Conservation (phyloP, 1,140 invertebrate species). For the Hormaphis cornu region DNA sequence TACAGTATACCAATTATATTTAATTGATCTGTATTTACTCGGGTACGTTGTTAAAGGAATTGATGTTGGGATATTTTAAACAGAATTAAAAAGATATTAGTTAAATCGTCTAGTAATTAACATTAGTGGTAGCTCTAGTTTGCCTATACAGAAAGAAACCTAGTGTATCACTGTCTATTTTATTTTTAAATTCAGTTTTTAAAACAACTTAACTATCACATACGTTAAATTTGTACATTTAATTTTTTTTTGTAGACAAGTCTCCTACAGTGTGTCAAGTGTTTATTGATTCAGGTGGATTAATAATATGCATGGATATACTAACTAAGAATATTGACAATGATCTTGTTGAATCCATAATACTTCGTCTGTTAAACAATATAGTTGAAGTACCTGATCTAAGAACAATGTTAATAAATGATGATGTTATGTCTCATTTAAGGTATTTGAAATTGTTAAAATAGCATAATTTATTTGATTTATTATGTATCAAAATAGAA, state of each 20-base stretch:
- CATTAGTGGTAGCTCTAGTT: too few relatives aligned
- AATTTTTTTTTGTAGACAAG: slow-evolving; percentile 47
- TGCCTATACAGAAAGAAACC: too few relatives aligned
- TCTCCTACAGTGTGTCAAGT: slow-evolving; percentile 62
- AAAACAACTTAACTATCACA: not conserved
- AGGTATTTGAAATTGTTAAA: not conserved
- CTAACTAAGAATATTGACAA: slow-evolving; percentile 55
- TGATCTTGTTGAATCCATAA: slow-evolving; percentile 66
- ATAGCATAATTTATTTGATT: not conserved
- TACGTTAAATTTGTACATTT: not conserved
- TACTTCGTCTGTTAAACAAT: slow-evolving; percentile 69
- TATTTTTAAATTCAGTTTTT: slow-evolving; percentile 6
- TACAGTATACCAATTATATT: too few relatives aligned
- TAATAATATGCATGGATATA: slow-evolving; percentile 59
- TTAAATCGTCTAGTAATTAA: too few relatives aligned
- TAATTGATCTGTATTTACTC: too few relatives aligned
- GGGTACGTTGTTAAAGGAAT: too few relatives aligned
- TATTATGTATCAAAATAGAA: not conserved
- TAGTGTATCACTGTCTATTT: not conserved
- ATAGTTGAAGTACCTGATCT: slow-evolving; percentile 59
- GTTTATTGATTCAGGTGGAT: slow-evolving; percentile 61
- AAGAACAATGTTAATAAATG: slow-evolving; percentile 21
- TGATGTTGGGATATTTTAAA: too few relatives aligned
- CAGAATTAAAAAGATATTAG: too few relatives aligned
- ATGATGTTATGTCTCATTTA: slow-evolving; percentile 29